Base-by-base conservation (phyloP, 1,140 invertebrate genomes). In the Drosophila novamexicana region DNA sequence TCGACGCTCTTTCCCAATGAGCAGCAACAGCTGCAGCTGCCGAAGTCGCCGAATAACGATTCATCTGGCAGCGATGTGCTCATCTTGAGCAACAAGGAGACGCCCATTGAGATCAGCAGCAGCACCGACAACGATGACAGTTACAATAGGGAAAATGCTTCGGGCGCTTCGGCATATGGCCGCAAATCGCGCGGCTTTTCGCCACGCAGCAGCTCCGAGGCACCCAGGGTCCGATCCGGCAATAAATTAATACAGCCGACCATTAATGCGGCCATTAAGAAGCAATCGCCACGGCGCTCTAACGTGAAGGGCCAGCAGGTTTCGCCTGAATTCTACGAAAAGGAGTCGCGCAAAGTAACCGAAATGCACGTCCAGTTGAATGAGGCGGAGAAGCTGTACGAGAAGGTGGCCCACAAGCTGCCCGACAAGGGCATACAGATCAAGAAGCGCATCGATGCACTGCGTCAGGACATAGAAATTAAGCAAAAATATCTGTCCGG, bases 391-490 rank as follows among this genome's bases (percentile, higher is more conserved):
- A 85, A 79, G n/a, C 73, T 92, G 4, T 77, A 65, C 9, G 69
- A 85, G 7, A 91, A 68, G 56, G 74, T 91, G 8, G 74, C 76
- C 0, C 57, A 67, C 16, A 85, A 67, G 47, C 63, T 92, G 39
- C 83, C 83, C 10, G 91, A 92, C 62, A 79, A 81, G 2, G 91
- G 91, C 2, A 66, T 9, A 0, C 85, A 91, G 57, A 74, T 92
- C n/a, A 57, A 12, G 2, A 69, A 77, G 16, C 84, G 89, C 4
- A 85, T 88, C 8, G 66, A 80, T 2, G 50, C 52, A 6, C 56
- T 92, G 7, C 69, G 68, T 2, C 40, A 16, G 6, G 77, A 85
- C 8, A 69, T 92, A 10, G 39, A 39, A 3, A 53, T 40, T 2
- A 81, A 75, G 37, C 10, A 29, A 2, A 61, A 65, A 32, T 54